Evolutionary conservation across 2,888 invertebrate species (phyloP).

Genomic region (Cephus spinipes): DNA sequence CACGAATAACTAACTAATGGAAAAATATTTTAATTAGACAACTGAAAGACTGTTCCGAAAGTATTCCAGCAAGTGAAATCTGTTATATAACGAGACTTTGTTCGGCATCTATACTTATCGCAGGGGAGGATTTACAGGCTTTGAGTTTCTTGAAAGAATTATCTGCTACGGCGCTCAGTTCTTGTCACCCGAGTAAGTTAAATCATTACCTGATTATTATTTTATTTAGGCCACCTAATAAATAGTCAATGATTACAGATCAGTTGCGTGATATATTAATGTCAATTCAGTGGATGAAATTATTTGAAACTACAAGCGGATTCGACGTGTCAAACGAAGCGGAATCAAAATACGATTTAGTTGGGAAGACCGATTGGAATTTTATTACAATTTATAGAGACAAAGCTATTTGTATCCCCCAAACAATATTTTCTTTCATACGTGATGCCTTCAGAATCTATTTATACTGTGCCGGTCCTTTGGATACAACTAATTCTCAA

Average conservation of each 20-base stretch:
- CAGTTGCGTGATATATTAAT: neutral
- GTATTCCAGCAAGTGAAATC: neutral
- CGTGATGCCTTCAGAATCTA: conserved; percentile 31
- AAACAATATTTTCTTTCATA: conserved; percentile 40
- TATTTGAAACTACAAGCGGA: neutral
- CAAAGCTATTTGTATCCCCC: conserved; percentile 39
- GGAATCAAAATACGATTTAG: conserved; percentile 6
- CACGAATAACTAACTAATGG: neutral
- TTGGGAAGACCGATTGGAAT: conserved; percentile 32
- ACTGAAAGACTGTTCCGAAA: neutral
- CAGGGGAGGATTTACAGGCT: conserved; percentile 20
- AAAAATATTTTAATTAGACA: neutral
- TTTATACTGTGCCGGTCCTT: conserved; percentile 25
- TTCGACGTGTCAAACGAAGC: conserved; percentile 8
- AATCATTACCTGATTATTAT: neutral
- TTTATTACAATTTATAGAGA: conserved; percentile 50
- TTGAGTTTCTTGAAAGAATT: conserved; percentile 26
- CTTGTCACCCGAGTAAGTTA: conserved; percentile 37
- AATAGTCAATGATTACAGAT: neutral
- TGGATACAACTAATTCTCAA: neutral
- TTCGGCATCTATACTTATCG: conserved; percentile 22
- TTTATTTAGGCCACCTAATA: neutral
- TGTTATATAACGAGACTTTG: conserved; percentile 32
- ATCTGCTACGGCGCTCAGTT: conserved; percentile 28
- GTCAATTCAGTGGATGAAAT: neutral